A percentile compares a stretch with the other conserved stretches of the same genome.
Evolutionary conservation across 2,797 vertebrate genomes (phyloP).

Genomic region (Bradypodion pumilum): DNA sequence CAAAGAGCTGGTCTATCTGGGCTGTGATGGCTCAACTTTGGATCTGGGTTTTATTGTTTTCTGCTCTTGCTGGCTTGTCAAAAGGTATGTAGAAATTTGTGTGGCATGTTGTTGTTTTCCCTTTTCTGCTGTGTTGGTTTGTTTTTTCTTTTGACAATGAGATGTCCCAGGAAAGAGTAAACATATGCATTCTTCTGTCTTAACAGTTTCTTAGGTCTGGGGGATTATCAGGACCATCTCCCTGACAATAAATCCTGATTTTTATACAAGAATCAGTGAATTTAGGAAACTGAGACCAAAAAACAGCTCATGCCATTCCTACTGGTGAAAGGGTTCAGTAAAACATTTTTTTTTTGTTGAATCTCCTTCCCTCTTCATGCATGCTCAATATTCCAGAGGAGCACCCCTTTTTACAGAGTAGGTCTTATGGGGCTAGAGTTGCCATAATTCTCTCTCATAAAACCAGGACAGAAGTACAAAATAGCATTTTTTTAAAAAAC

Average conservation of each 20-base stretch:
- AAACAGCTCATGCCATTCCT: background rate
- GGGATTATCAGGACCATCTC: too few species aligned
- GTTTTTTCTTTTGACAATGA: background rate
- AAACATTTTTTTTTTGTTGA: background rate
- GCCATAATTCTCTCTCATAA: too few species aligned
- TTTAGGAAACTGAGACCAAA: background rate
- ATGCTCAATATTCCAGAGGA: background rate
- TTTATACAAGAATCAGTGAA: background rate
- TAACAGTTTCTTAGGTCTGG: too few species aligned
- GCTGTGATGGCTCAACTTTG: slow-evolving; percentile 52
- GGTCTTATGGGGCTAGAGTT: background rate
- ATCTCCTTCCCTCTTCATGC: rapidly evolving
- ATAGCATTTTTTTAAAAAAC: too few species aligned
- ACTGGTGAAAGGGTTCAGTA: background rate
- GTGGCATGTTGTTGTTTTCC: background rate
- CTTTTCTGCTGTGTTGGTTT: rapidly evolving
- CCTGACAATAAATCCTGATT: background rate
- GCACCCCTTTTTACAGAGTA: too few species aligned
- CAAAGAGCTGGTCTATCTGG: background rate
- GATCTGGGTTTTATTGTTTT: slow-evolving; percentile 40
- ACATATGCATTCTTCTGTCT: background rate
- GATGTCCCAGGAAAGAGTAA: background rate
- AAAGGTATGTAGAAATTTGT: slow-evolving; percentile 50
- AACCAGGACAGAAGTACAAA: too few species aligned
- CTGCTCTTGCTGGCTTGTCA: slow-evolving; percentile 32